Conservation (phyloP, 1,140 invertebrate species). For the Drusus annulatus region DNA sequence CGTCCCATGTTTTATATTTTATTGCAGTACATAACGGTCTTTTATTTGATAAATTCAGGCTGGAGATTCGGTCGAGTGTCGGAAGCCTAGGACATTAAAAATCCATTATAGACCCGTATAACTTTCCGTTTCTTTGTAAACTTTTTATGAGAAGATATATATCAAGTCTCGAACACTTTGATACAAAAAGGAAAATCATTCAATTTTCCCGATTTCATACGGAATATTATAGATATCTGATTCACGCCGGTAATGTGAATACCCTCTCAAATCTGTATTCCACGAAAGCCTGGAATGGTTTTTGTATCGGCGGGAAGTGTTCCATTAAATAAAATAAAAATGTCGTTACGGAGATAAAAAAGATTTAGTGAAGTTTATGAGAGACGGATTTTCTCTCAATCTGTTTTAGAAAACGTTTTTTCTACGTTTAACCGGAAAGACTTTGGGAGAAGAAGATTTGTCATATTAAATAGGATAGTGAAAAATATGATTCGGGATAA, state of each 20-base stretch:
- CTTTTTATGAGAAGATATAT: slow-evolving; percentile 45
- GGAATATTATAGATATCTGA: slow-evolving; percentile 1
- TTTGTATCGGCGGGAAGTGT: slow-evolving; percentile 6
- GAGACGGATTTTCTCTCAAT: slow-evolving; percentile 1
- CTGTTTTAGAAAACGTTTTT: neutral
- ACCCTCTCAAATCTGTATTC: slow-evolving; percentile 1
- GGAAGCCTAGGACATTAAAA: slow-evolving; percentile 49
- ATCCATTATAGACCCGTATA: slow-evolving; percentile 53
- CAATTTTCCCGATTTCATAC: slow-evolving; percentile 10
- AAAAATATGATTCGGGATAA: too few species aligned
- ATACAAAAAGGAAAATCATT: slow-evolving; percentile 37
- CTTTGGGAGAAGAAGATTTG: too few species aligned
- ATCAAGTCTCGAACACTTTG: neutral
- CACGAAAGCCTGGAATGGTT: neutral
- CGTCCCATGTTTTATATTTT: slow-evolving; percentile 23
- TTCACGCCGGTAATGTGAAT: neutral
- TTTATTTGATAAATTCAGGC: slow-evolving; percentile 33
- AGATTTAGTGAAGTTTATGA: neutral
- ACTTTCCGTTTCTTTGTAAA: slow-evolving; percentile 47
- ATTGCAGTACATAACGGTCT: slow-evolving; percentile 1
- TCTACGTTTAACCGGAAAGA: neutral
- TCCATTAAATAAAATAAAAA: slow-evolving; percentile 11
- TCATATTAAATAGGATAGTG: too few species aligned
- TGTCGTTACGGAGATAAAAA: neutral
- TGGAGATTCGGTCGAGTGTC: slow-evolving; percentile 27